Evolutionary conservation across 2,113 vertebrate genomes (phyloP).

Genomic region (Toxotes jaculatrix): DNA sequence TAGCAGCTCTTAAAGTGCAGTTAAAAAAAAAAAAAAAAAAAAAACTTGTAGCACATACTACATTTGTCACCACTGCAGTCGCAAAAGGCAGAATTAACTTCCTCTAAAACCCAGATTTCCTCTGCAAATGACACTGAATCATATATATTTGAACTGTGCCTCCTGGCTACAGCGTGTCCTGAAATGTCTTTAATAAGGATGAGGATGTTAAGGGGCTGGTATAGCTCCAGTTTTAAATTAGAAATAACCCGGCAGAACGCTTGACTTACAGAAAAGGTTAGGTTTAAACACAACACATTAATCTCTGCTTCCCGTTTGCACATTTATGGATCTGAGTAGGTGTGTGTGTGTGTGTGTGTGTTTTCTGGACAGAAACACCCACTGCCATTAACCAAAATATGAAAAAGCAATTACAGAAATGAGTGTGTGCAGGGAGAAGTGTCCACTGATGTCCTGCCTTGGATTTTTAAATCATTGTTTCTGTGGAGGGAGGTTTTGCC

Average conservation of each 20-base stretch:
- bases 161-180: conserved; percentile 77
- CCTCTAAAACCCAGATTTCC: conserved; percentile 82
- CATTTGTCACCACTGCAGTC: conserved; percentile 52
- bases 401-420: conserved; percentile 73
- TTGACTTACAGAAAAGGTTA: conserved; percentile 82
- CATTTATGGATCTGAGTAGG: conserved; percentile 61
- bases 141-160: conserved; percentile 82
- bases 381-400: conserved; percentile 61
- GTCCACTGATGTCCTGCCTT: conserved; percentile 39
- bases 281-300: conserved; percentile 81
- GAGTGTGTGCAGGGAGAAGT: conserved; percentile 43
- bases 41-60: conserved; percentile 20
- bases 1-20: conserved; percentile 9
- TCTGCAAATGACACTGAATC: conserved; percentile 79
- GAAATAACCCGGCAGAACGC: conserved; percentile 76
- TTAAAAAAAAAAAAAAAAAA: conserved; percentile 19
- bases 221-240: conserved; percentile 83
- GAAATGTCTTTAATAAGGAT: conserved; percentile 84
- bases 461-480: conserved; percentile 28
- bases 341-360: conserved; percentile 32
- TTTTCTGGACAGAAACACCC: conserved; percentile 35
- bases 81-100: conserved; percentile 68
- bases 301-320: conserved; percentile 76
- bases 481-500: conserved; percentile 34
- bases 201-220: conserved; percentile 73